Conservation (phyloP, 2,888 invertebrate genomes). For the Altica lythri region DNA sequence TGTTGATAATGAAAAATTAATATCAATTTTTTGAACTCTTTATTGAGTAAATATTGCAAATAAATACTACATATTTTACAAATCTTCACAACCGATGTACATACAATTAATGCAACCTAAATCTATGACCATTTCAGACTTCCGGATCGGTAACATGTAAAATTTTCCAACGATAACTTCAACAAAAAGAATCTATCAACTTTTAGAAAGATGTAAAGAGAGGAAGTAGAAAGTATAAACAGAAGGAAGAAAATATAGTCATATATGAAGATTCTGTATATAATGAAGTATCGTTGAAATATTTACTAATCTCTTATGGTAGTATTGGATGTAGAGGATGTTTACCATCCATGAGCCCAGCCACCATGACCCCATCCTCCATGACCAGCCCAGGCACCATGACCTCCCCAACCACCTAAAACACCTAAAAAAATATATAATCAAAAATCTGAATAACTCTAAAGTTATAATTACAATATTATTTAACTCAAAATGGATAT, state of each 20-base stretch:
- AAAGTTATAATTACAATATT: no score
- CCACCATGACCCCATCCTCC: slow-evolving; percentile 22
- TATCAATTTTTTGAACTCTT: slow-evolving; percentile 23
- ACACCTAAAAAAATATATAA: slow-evolving; percentile 18
- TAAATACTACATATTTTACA: slow-evolving; percentile 21
- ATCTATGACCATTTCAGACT: slow-evolving; percentile 16
- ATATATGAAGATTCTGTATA: slow-evolving; percentile 4
- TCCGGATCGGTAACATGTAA: slow-evolving; percentile 17
- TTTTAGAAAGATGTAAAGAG: neutral
- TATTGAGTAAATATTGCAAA: slow-evolving; percentile 34
- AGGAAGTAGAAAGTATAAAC: neutral
- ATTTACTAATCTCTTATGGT: slow-evolving; percentile 12
- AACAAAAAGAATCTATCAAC: slow-evolving; percentile 9
- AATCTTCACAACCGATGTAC: slow-evolving; percentile 17
- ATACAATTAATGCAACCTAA: slow-evolving; percentile 8
- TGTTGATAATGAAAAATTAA: slow-evolving; percentile 2
- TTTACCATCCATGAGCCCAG: slow-evolving; percentile 27
- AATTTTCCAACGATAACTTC: slow-evolving; percentile 22
- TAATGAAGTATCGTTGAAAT: slow-evolving; percentile 16
- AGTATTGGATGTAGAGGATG: neutral
- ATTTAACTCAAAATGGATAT: no score
- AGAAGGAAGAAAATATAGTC: neutral
- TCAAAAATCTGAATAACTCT: no score
- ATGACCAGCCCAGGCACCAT: slow-evolving; percentile 19
- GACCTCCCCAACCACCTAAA: slow-evolving; percentile 22